phyloP scores from a whole-genome alignment of 2,888 invertebrate genomes.

The Cephus sareptanus region DNA sequence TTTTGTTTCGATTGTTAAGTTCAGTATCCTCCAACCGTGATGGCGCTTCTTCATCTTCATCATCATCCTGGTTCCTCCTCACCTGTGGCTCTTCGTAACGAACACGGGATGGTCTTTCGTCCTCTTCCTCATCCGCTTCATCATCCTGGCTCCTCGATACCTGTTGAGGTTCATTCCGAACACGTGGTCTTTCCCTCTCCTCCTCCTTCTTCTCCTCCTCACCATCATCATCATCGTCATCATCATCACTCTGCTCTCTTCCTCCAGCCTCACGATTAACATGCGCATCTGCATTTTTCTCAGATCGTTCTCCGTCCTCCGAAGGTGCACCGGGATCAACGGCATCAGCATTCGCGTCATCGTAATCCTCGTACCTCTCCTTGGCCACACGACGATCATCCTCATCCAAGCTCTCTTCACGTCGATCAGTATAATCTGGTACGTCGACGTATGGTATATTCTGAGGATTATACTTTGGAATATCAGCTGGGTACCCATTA shows the following conservation, averaged over 20 bases:
- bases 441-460: conserved; percentile 53
- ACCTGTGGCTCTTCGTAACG: conserved; percentile 6
- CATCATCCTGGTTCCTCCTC: conserved; percentile 30
- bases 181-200: conserved; percentile 26
- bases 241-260: conserved; percentile 42
- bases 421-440: conserved; percentile 49
- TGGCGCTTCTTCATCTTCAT: conserved; percentile 12
- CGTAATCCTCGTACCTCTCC: conserved; percentile 12
- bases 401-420: conserved; percentile 48
- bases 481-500: conserved; percentile 24
- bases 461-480: conserved; percentile 38
- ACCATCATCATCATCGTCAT: conserved; percentile 41
- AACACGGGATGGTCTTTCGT: conserved; percentile 52
- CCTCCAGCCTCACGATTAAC: not conserved
- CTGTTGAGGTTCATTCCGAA: conserved; percentile 12
- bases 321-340: conserved; percentile 33
- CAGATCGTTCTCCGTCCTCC: not conserved
- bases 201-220: conserved; percentile 36
- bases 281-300: not conserved
- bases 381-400: conserved; percentile 29
- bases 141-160: not conserved
- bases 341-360: conserved; percentile 24
- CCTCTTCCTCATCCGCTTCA: conserved; percentile 8
- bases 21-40: too few species aligned
- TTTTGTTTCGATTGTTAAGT: not conserved